Percentiles rank a stretch among this genome's conserved stretches.
These are phyloP conservation scores for Eulacestoma nigropectus DNA, from an alignment of 2,113 vertebrate species.

Conservation along the genomic window DNA sequence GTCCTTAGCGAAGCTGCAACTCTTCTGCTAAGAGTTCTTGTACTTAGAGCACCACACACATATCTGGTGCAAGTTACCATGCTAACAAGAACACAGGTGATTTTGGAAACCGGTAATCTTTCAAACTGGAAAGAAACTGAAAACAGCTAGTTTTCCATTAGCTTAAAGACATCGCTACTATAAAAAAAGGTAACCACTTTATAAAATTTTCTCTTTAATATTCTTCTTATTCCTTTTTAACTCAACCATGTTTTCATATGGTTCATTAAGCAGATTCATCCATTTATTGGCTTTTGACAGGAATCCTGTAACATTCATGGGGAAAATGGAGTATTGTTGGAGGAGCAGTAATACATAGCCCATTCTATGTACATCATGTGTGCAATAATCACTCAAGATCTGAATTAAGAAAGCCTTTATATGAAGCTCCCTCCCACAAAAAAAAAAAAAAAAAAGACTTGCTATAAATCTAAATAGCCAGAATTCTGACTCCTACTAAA, in stretches of 20 bases:
- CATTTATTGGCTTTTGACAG: neutral
- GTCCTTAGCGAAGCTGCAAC: neutral
- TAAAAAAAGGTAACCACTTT: neutral
- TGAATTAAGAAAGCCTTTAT: neutral
- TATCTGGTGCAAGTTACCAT: neutral
- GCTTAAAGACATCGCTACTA: neutral
- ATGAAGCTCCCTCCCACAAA: neutral
- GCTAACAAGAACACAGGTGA: neutral
- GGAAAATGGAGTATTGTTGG: neutral
- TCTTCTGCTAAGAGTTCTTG: neutral
- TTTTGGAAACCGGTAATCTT: neutral
- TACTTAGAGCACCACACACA: fast-evolving
- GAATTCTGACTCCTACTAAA: neutral
- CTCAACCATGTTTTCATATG: neutral
- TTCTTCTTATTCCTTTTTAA: neutral
- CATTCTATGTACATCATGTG: neutral
- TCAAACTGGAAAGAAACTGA: neutral
- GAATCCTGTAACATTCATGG: neutral
- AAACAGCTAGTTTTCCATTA: neutral
- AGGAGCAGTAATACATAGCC: neutral
- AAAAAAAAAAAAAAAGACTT: neutral
- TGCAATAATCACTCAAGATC: neutral
- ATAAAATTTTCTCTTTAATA: neutral
- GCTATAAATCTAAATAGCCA: neutral
- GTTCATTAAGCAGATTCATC: neutral